Conservation (phyloP, 2,113 vertebrate genomes). For the Hucho hucho region DNA sequence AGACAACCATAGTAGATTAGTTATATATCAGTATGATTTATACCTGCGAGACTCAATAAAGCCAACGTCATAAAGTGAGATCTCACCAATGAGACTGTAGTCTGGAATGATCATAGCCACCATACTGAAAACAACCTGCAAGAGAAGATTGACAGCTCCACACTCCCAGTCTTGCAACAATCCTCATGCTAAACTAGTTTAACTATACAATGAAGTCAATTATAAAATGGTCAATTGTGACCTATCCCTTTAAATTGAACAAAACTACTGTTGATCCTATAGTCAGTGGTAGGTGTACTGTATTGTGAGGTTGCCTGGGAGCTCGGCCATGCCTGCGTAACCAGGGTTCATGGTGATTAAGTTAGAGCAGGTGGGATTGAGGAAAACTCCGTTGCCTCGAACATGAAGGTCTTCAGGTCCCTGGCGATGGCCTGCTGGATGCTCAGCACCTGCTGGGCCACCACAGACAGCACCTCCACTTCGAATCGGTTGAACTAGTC, state of each 20-base stretch:
- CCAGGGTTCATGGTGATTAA: conserved; percentile 97
- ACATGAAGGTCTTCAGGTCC: conserved; percentile 82
- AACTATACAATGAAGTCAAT: not conserved
- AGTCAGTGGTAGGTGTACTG: not conserved
- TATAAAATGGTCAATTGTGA: no score
- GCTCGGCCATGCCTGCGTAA: conserved; percentile 88
- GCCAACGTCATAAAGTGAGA: conserved; percentile 94
- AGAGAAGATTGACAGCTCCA: conserved; percentile 24
- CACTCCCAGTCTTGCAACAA: not conserved
- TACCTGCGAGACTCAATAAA: conserved; percentile 93
- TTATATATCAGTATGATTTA: not conserved
- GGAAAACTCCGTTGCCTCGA: conserved; percentile 90
- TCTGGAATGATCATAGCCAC: conserved; percentile 98
- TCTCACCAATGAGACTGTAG: conserved; percentile 92
- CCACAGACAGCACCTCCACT: conserved; percentile 93
- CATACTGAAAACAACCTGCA: conserved; percentile 87
- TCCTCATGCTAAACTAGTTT: not conserved
- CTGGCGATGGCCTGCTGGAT: conserved; percentile 88
- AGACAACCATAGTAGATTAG: not conserved
- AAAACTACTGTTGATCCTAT: no score
- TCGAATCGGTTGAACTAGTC: conserved; percentile 96
- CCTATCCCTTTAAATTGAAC: not conserved
- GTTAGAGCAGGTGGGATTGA: conserved; percentile 89
- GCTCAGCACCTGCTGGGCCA: conserved; percentile 91
- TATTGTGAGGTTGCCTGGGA: conserved; percentile 95